A percentile compares a stretch with the other conserved stretches of the same genome.
phyloP scores from a whole-genome alignment of 2,113 vertebrate genomes.

The Myocastor coypus region DNA sequence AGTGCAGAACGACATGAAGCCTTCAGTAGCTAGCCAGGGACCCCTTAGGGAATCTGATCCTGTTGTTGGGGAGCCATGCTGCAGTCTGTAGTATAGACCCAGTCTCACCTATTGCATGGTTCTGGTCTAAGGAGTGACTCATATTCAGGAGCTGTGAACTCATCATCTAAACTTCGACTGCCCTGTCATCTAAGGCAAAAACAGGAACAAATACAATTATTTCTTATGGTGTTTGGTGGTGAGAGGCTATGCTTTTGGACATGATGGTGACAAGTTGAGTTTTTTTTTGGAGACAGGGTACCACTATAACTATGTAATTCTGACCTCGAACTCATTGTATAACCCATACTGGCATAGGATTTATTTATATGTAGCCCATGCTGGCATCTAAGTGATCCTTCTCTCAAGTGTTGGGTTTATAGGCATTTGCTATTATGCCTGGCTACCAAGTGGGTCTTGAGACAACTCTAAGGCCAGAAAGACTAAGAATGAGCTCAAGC shows the following conservation, averaged over 20 bases:
- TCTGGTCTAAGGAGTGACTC: not conserved
- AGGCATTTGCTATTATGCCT: not conserved
- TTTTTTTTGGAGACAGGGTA: not conserved
- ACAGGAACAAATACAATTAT: not conserved
- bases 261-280: too few relatives aligned
- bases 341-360: not conserved
- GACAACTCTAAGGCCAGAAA: not conserved
- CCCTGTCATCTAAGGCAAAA: not conserved
- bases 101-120: too few relatives aligned
- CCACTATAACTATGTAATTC: not conserved
- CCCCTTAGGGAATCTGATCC: not conserved
- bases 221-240: not conserved
- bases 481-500: not conserved
- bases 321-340: not conserved
- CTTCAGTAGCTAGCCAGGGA: not conserved
- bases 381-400: not conserved
- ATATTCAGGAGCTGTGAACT: not conserved
- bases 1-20: not conserved
- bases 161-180: not conserved
- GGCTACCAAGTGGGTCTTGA: not conserved
- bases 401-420: not conserved
- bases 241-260: not conserved
- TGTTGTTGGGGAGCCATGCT: not conserved
- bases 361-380: not conserved
- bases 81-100: not conserved